Evolutionary conservation across 2,888 invertebrate species (phyloP), one percentile per base, ranked within the genome.

Genomic region (Stramonita haemastoma): DNA sequence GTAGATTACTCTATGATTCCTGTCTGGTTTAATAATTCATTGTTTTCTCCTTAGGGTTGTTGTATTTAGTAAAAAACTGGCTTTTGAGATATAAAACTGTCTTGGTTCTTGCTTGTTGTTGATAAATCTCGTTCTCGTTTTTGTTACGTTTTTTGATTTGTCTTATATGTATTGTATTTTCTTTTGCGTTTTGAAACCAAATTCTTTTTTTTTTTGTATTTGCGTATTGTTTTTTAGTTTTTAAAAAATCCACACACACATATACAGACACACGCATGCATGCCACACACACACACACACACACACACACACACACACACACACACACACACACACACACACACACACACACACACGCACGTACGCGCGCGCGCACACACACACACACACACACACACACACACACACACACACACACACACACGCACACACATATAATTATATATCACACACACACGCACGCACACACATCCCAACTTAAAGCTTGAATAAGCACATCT

Each of bases 271-370:
- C n/a, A 73, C 73, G 1, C n/a, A 73, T n/a, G 34, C 79, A 79
- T 34, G 32, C 32, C 32, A 32, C 29, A 73, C 73, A 22, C 5
- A 34, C 36, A 32, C 79, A 22, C 79, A 4, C 79, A 22, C 79
- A 32, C 79, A 5, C 19, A 4, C 73, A 29, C 73, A n/a, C 29
- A n/a, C 73, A n/a, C 73, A 1, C 73, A n/a, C 22, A n/a, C 73
- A n/a, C 73, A 73, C 73, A n/a, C 73, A n/a, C 73, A 73, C 73
- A n/a, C 73, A 73, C 73, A n/a, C 66, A 22, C 66, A 77, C 73
- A 29, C 73, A 77, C 73, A 13, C 73, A 73, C 60, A 19, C 60
- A 60, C 60, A 60, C 60, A 60, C 60, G 19, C 60, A 60, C 60
- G 60, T 19, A 60, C 60, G 11, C 13, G 19, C 60, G 19, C 60